Evolutionary conservation across 2,888 invertebrate genomes (phyloP), one percentile per base, ranked within the genome.

Genomic region (Drosophila putrida): DNA sequence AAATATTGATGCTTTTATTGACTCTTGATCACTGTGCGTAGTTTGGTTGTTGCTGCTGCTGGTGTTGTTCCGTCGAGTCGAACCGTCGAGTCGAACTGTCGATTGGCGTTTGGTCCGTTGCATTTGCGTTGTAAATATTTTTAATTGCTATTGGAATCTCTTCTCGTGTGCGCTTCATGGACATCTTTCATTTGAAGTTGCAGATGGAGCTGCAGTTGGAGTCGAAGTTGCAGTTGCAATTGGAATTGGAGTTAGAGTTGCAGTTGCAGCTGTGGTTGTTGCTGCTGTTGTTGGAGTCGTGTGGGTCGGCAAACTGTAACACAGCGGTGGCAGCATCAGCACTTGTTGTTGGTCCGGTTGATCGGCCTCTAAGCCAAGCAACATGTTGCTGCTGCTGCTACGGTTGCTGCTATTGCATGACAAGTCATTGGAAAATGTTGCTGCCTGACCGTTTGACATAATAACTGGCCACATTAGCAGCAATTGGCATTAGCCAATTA

Each of bases 121-220:
- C 78, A 89, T 86, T 85, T 85, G 85, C 84, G 84, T 89, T 89
- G 85, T 87, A 86, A 86, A 86, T 86, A 84, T 87, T 86, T 86
- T 89, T 89, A 86, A 86, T 86, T 86, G 85, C 89, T 76, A 78
- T 75, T 78, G 87, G 88, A 81, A 89, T 80, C 78, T 87, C 79
- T 74, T 69, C 71, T 69, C 71, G 77, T 83, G 83, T 63, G 88
- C 86, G 73, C 88, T 65, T 72, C 75, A 68, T 77, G 84, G 75
- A 83, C 87, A 87, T 89, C 84, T 76, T 78, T 83, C 84, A 89
- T 72, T 88, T 70, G 36, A 43, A 38, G 62, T 46, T 49, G 57
- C 43, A 20, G 43, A 25, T 38, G 75, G 28, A 44, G 44, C 36
- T 54, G 59, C 9, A 50, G 46, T 13, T 31, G 15, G 1, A 38